Conservation (phyloP, 2,113 vertebrate species). For the Paedocypris sp. region DNA sequence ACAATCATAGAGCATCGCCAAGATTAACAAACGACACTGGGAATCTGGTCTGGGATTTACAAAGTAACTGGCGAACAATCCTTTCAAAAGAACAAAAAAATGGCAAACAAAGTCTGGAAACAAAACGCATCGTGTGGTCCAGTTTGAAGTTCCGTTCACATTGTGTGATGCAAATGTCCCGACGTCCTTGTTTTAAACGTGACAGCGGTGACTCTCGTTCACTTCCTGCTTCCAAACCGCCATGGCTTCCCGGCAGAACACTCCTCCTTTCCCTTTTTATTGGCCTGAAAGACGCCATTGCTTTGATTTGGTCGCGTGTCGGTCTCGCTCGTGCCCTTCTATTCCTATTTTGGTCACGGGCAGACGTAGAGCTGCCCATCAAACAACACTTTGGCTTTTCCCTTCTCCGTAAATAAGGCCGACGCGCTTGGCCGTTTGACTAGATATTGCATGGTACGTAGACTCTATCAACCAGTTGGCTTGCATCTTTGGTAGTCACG, state of each 20-base stretch:
- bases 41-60: conserved; percentile 50
- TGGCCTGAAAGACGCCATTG: conserved; percentile 59
- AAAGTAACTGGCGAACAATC: conserved; percentile 69
- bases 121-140: conserved; percentile 54
- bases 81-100: conserved; percentile 47
- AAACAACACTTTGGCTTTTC: conserved; percentile 77
- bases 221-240: conserved; percentile 43
- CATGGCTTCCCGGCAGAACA: conserved; percentile 47
- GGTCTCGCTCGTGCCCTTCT: conserved; percentile 36
- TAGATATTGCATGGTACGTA: conserved; percentile 93
- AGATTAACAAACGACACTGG: conserved; percentile 42
- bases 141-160: conserved; percentile 65
- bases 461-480: conserved; percentile 76
- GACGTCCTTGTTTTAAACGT: conserved; percentile 36
- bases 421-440: conserved; percentile 80
- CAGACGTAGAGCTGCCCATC: conserved; percentile 57
- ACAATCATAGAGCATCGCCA: conserved; percentile 64
- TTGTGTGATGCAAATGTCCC: conserved; percentile 58
- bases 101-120: conserved; percentile 29
- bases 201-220: conserved; percentile 36
- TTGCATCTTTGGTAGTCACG: conserved; percentile 95
- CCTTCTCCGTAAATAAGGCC: conserved; percentile 25
- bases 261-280: conserved; percentile 47
- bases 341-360: conserved; percentile 73
- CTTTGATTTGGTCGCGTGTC: conserved; percentile 55